Percentiles rank a stretch among this genome's conserved stretches.
phyloP scores from a whole-genome alignment of 2,888 invertebrate species.

The Ypsolopha sequella region DNA sequence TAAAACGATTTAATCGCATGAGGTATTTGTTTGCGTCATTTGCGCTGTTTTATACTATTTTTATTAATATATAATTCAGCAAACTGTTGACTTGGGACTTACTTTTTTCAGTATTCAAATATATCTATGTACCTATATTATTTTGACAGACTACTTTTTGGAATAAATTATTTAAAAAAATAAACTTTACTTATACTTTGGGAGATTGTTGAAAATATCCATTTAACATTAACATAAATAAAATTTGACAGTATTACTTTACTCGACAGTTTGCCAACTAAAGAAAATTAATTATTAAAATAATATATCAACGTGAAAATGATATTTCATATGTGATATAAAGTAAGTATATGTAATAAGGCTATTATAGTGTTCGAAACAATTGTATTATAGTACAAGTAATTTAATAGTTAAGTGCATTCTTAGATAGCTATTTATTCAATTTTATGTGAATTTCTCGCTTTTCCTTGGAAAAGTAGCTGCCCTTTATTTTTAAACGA shows the following conservation, averaged over 20 bases:
- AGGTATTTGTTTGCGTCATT: conserved; percentile 15
- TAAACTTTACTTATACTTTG: too few species aligned
- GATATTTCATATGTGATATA: conserved; percentile 67
- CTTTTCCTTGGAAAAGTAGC: not conserved
- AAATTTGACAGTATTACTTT: too few species aligned
- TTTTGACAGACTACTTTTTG: too few species aligned
- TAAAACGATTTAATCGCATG: conserved; percentile 33
- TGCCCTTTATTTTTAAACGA: not conserved
- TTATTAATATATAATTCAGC: not conserved
- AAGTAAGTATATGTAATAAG: conserved; percentile 29
- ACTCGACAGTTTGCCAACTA: not conserved
- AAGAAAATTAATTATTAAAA: conserved; percentile 43
- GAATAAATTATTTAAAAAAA: too few species aligned
- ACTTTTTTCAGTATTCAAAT: not conserved
- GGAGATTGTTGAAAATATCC: too few species aligned
- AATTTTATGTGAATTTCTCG: not conserved
- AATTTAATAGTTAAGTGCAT: not conserved
- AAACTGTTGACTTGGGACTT: conserved; percentile 3
- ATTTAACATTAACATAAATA: too few species aligned
- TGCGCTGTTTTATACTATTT: conserved; percentile 3
- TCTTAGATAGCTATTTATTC: conserved; percentile 4
- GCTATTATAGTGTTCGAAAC: not conserved
- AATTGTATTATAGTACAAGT: not conserved
- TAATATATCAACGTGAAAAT: conserved; percentile 48
- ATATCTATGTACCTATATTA: too few species aligned